Evolutionary conservation across 2,113 vertebrate genomes (phyloP).

Genomic region (Megaleporinus macrocephalus): DNA sequence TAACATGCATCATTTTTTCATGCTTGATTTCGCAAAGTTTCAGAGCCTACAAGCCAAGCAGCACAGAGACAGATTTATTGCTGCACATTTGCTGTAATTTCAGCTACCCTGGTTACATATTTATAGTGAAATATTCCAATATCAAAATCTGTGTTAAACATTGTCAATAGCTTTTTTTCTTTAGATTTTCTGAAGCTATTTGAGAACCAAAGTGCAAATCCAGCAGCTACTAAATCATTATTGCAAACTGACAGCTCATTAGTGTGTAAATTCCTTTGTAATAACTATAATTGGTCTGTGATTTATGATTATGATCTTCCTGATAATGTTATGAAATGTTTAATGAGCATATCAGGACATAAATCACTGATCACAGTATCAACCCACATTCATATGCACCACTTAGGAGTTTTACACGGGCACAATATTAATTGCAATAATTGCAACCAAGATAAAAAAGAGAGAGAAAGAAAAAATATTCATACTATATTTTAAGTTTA

Average conservation of each 20-base stretch:
- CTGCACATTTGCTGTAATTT: not conserved
- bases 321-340: not conserved
- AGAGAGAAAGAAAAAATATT: no score
- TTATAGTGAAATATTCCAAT: not conserved
- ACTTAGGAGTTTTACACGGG: not conserved
- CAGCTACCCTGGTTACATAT: not conserved
- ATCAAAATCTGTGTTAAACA: not conserved
- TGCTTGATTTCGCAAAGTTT: not conserved
- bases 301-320: not conserved
- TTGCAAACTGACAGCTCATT: not conserved
- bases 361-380: constrained; percentile 5
- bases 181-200: not conserved
- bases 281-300: not conserved
- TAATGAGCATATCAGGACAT: not conserved
- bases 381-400: not conserved
- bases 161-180: not conserved
- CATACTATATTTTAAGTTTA: not conserved
- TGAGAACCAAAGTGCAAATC: not conserved
- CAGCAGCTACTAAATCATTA: not conserved
- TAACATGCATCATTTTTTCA: not conserved
- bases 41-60: not conserved
- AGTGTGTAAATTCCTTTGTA: not conserved
- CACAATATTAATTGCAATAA: not conserved
- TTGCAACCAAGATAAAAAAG: not conserved
- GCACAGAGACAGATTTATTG: not conserved